Evolutionary conservation across 2,888 invertebrate species (phyloP).

Genomic region (Pantelozetes paolii): DNA sequence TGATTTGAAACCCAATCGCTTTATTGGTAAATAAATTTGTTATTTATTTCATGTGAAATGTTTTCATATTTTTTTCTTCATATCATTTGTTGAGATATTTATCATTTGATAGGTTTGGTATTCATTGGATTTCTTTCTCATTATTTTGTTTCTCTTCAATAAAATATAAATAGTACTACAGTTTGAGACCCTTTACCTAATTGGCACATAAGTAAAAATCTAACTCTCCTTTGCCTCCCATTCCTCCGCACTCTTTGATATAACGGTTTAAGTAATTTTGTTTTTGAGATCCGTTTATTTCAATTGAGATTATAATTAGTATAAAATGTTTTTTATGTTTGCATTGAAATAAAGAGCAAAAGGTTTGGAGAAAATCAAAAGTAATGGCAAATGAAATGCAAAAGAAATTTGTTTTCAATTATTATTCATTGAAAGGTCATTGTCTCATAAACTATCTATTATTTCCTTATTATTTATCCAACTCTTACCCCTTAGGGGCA

Average conservation of each 20-base stretch:
- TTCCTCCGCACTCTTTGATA: neutral
- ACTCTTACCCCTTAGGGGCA: neutral
- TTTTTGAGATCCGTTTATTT: neutral
- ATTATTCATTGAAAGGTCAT: neutral
- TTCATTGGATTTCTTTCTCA: neutral
- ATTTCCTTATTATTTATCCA: neutral
- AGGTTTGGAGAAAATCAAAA: neutral
- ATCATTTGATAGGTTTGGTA: conserved; percentile 3
- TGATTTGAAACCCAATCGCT: too few relatives aligned
- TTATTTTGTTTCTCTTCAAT: too few relatives aligned
- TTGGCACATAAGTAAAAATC: conserved; percentile 3
- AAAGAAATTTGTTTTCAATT: neutral
- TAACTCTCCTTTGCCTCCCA: neutral
- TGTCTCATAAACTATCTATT: neutral
- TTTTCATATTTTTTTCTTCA: neutral
- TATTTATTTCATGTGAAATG: neutral
- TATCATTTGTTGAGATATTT: neutral
- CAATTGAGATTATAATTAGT: neutral
- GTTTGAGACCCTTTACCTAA: neutral
- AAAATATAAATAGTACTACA: neutral
- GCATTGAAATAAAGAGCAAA: neutral
- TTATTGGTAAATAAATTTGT: neutral
- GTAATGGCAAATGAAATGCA: too few relatives aligned
- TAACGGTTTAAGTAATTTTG: neutral
- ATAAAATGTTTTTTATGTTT: neutral